These are phyloP conservation scores for Catharus ustulatus DNA, from an alignment of 2,797 vertebrate genomes.

Conservation along the genomic window DNA sequence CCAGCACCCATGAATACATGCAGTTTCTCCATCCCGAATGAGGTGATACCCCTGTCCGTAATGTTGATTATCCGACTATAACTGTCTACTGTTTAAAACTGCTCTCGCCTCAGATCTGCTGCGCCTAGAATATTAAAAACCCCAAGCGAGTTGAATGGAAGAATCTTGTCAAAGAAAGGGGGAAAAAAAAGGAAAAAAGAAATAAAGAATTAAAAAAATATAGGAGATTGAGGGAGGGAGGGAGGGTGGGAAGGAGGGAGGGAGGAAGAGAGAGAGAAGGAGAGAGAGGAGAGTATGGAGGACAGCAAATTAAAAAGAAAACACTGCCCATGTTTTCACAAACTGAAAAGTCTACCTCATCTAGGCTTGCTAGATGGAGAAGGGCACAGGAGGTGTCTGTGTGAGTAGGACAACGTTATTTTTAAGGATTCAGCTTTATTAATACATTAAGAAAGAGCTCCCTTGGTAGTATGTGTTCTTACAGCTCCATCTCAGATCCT, in stretches of 20 bases:
- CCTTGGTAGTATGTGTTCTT: conserved; percentile 81
- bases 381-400: not conserved
- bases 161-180: conserved; percentile 39
- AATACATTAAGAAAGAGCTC: conserved; percentile 83
- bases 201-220: fast-evolving
- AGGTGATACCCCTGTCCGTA: conserved; percentile 75
- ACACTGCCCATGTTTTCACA: conserved; percentile 47
- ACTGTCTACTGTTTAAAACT: conserved; percentile 64
- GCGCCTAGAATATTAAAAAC: conserved; percentile 65
- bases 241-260: not conserved
- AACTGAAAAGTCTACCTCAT: conserved; percentile 68
- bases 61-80: conserved; percentile 78
- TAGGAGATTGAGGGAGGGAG: not conserved
- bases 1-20: not conserved
- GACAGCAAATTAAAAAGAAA: conserved; percentile 61
- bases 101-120: conserved; percentile 74
- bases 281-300: not conserved
- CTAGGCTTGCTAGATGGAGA: conserved; percentile 27
- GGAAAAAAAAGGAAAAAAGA: not conserved
- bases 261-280: no score
- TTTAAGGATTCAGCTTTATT: conserved; percentile 87
- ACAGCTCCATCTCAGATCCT: conserved; percentile 85
- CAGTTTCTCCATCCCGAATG: not conserved
- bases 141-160: conserved; percentile 47
- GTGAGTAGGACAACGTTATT: conserved; percentile 62